Evolutionary conservation across 2,888 invertebrate species (phyloP), one percentile per base, ranked within the genome.

Genomic region (Malthinus seriepunctatus): DNA sequence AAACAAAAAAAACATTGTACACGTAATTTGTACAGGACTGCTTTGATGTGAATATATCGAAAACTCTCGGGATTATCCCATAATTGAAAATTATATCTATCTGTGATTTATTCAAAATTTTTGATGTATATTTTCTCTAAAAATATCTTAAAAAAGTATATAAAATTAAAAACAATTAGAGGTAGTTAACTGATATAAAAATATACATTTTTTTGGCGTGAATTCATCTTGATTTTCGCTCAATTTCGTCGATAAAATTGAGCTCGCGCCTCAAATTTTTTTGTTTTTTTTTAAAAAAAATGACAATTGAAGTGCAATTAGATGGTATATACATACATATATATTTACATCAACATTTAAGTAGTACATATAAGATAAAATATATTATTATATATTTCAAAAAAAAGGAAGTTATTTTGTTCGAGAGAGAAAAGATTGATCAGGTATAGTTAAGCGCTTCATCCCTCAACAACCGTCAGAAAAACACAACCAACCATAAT

Each of bases 381-480:
- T 74, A 73, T 77, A 78, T 78, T 80, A 79, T 80, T 79, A 79
- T 80, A 79, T 80, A 80, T 80, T 78, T 80, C 76, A 77, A 77
- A 75, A 78, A 77, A 77, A 75, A 78, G 78, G 77, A 79, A 79
- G 78, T 82, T 83, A 83, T 82, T 83, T 83, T 83, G 83, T 83
- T 83, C 81, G 84, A 84, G 84, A 84, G 84, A 84, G 82, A 83
- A 82, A 84, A 84, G 84, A 84, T 84, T 84, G 84, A 84, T 76
- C 74, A 76, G 78, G 77, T 78, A 78, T 77, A 78, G 77, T 77
- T 77, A 67, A 76, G 76, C 76, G 77, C 77, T 79, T 78, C 73
- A 77, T 76, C 71, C 73, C 72, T 72, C 77, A 79, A 79, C 76
- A 77, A 79, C 78, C 79, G 78, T 78, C 77, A 78, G 71, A 74